Evolutionary conservation across 2,888 invertebrate species (phyloP), one percentile per base, ranked within the genome.

Genomic region (Dugesia japonica): DNA sequence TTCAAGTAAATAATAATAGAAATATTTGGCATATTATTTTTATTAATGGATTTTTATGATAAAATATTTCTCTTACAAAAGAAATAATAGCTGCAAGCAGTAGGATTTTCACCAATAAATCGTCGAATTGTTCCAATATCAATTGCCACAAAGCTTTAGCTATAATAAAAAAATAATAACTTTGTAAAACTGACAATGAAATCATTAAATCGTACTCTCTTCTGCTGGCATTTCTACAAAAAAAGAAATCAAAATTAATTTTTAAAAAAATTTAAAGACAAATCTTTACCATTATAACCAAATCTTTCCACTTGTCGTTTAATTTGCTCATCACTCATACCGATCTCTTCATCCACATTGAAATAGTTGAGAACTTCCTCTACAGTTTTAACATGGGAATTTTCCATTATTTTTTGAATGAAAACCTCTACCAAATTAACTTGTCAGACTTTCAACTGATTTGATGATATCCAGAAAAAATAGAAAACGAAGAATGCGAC

Each of bases 21-120:
- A n/a, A n/a, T n/a, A n/a, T n/a, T n/a, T n/a, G n/a, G n/a, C n/a
- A n/a, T n/a, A n/a, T n/a, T 38, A 38, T 38, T 38, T 13, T 9
- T 38, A 38, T 38, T 38, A 38, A 38, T 38, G 9, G 17, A 38
- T 17, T 38, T 13, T 38, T 38, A 38, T 38, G 9, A 38, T 38
- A 38, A 17, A 38, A 38, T 13, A 38, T 13, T 17, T 38, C 13
- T 38, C 95, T 93, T 89, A 97, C 97, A 89, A 98, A 98, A 86
- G 98, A 99, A 88, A 98, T 99, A 88, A 97, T 94, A 89, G 98
- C 98, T 85, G 98, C 98, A 89, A 98, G 90, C 87, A 98, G 90
- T 88, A 98, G 90, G 90, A 99, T 98, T 90, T 98, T 99, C 87
- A 99, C 98, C 89, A 99, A 90, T 86, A 99, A 91, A 89, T 99